Conservation (phyloP, 1,140 invertebrate species). For the Aphidius gifuensis region DNA sequence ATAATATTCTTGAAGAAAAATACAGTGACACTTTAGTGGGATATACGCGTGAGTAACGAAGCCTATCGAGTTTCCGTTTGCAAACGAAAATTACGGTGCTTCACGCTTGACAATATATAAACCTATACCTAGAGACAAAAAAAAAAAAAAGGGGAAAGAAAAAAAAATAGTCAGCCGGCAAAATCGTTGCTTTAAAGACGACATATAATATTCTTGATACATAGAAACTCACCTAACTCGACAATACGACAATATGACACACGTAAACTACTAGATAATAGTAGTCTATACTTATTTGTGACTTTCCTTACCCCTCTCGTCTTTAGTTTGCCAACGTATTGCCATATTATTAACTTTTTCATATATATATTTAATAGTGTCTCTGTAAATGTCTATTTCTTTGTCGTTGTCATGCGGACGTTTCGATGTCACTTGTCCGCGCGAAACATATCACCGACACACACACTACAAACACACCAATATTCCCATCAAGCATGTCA, state of each 20-base stretch:
- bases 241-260: too few species aligned
- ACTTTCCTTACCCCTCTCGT: not conserved
- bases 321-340: conserved; percentile 1
- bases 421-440: conserved; percentile 18
- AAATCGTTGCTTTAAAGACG: conserved; percentile 2
- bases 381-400: conserved; percentile 5
- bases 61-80: conserved; percentile 18
- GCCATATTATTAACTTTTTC: not conserved
- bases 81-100: conserved; percentile 17
- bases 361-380: not conserved
- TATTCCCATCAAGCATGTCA: conserved; percentile 12
- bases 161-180: conserved; percentile 4
- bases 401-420: not conserved
- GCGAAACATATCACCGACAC: conserved; percentile 18
- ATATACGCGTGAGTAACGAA: conserved; percentile 19
- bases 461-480: not conserved
- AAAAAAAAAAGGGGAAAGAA: not conserved
- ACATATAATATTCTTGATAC: not conserved
- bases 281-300: not conserved
- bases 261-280: too few species aligned
- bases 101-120: conserved; percentile 11
- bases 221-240: not conserved
- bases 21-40: too few species aligned
- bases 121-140: too few species aligned
- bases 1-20: conserved; percentile 3